Base-by-base conservation (phyloP, 2,888 invertebrate species). In the Acronicta aceris region DNA sequence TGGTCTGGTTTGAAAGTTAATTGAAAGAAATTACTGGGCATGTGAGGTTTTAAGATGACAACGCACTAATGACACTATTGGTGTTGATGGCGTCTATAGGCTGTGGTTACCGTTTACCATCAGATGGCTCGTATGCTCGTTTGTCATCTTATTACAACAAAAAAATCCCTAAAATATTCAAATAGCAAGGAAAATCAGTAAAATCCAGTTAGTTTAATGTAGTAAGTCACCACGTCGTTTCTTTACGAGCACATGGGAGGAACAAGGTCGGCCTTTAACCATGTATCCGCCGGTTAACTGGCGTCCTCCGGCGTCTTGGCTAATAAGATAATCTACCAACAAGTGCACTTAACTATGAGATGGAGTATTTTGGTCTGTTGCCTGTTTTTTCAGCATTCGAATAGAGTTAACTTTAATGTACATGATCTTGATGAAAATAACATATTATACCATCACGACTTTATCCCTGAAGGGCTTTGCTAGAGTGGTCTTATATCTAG, bases 271-370 rank as follows among this genome's bases (percentile, higher is more conserved):
- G 51, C 66, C 68, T 62, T 52, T 61, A 56, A 63, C 67, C 69
- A 67, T 66, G 64, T 73, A 71, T 76, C 79, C 78, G 81, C 45
- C 57, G 54, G 69, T 59, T 83, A 82, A 83, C 78, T 66, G 51
- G 48, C 79, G 56, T 76, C 79, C 76, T 76, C 65, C 64, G 66
- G 53, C 66, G 50, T 72, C 76, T 76, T 51, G 33, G 16, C 15
- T 76, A 79, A 79, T 76, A 72, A 76, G 69, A 73, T 78, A 76
- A 76, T 76, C 50, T 51, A 36, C 33, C 49, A 40, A 30, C 64
- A 51, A 56, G 40, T 59, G 58, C 60, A 62, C 49, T 41, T 69
- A 62, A 64, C 73, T 30, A 57, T 6, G 47, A 41, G n/a, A 1
- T 21, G 5, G 17, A 52, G 49, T 50, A 53, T 62, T 62, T 70